These are phyloP conservation scores for Hemitrygon akajei DNA, from an alignment of 2,797 vertebrate genomes.

Conservation along the genomic window DNA sequence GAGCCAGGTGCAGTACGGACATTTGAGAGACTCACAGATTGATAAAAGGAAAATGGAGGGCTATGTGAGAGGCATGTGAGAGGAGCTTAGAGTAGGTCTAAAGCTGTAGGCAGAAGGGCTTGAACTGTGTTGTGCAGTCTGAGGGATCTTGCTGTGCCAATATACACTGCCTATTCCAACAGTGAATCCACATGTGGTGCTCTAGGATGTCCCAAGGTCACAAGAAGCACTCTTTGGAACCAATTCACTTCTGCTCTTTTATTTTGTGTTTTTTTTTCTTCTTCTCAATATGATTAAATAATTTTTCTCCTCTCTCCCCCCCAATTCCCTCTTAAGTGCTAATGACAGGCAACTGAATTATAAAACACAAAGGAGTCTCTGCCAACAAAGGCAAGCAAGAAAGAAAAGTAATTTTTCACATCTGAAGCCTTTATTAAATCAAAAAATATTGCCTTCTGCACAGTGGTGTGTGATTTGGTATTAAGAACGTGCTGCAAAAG, in stretches of 20 bases:
- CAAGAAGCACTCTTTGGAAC: not conserved
- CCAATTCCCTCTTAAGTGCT: not conserved
- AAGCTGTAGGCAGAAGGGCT: too few species aligned
- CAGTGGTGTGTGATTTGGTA: not conserved
- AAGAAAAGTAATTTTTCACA: not conserved
- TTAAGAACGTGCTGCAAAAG: not conserved
- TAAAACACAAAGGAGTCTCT: not conserved
- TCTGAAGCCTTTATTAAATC: slow-evolving; percentile 13
- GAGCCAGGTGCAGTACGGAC: too few species aligned
- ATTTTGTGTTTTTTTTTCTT: not conserved
- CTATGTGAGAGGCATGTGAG: too few species aligned
- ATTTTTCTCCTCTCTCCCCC: not conserved
- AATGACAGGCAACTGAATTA: not conserved
- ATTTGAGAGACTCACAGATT: too few species aligned
- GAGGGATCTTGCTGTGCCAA: not conserved
- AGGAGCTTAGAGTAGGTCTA: too few species aligned
- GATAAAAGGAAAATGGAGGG: too few species aligned
- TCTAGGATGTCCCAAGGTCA: too few species aligned
- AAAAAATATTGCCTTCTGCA: not conserved
- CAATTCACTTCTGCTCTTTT: not conserved
- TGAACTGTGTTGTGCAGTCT: not conserved
- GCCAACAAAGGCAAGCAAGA: not conserved
- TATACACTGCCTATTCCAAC: not conserved
- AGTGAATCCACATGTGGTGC: not conserved
- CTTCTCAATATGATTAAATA: not conserved